Conservation (phyloP, 2,113 vertebrate species). For the Mormyrus iriodes region DNA sequence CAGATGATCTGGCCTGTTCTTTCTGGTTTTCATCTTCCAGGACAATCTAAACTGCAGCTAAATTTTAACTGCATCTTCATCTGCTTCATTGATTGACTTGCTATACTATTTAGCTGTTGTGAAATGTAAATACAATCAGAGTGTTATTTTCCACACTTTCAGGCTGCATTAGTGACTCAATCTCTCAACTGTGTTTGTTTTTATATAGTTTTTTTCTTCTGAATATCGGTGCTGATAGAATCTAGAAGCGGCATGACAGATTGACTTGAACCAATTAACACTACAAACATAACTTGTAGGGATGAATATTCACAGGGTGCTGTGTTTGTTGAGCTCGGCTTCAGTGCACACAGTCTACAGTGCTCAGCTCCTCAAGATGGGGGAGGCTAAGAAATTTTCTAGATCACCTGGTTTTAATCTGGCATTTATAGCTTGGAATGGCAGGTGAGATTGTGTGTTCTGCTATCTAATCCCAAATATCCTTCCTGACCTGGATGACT, state of each 20-base stretch:
- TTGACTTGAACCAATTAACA: background rate
- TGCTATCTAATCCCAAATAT: conserved; percentile 22
- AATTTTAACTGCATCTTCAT: background rate
- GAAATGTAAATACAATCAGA: conserved; percentile 1
- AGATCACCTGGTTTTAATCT: conserved; percentile 28
- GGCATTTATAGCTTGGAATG: conserved; percentile 44
- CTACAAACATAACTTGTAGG: background rate
- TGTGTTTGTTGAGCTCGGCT: background rate
- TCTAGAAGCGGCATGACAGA: background rate
- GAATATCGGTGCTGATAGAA: background rate
- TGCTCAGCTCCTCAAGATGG: background rate
- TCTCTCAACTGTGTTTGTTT: background rate
- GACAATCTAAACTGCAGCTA: background rate
- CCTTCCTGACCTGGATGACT: background rate
- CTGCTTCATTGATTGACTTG: background rate
- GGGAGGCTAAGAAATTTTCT: conserved; percentile 30
- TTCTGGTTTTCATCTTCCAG: background rate
- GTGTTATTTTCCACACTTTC: background rate
- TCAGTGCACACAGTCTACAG: background rate
- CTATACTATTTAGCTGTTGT: background rate
- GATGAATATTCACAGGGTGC: background rate
- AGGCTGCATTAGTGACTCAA: background rate
- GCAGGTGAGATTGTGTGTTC: conserved; percentile 40
- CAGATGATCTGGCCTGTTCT: background rate
- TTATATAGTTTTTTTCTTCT: background rate